phyloP scores from a whole-genome alignment of 2,888 invertebrate species.

The Gymnocheta viridis region DNA sequence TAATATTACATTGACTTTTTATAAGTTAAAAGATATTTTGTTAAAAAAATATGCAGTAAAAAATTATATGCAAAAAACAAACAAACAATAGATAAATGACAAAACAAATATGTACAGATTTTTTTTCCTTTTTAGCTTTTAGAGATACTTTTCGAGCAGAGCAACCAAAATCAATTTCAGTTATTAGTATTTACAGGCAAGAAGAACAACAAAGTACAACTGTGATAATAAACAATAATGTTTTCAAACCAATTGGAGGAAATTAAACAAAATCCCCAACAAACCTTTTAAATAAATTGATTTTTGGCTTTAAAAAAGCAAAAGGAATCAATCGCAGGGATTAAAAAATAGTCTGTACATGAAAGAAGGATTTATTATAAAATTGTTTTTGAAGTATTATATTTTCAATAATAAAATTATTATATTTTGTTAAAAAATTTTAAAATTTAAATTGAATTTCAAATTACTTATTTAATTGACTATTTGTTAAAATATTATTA shows the following conservation, averaged over 20 bases:
- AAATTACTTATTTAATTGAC: not conserved
- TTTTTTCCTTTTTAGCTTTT: slow-evolving; percentile 38
- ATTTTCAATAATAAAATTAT: not conserved
- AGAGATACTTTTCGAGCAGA: slow-evolving; percentile 10
- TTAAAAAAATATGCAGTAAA: slow-evolving; percentile 5
- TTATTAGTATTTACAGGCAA: slow-evolving; percentile 61
- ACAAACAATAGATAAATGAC: slow-evolving; percentile 62
- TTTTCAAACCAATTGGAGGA: slow-evolving; percentile 26
- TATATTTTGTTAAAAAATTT: not conserved
- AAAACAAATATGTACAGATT: slow-evolving; percentile 23
- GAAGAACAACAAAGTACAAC: not conserved
- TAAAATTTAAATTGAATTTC: too few relatives aligned
- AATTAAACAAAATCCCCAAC: slow-evolving; percentile 6
- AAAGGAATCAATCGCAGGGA: not conserved
- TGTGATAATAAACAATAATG: slow-evolving; percentile 51
- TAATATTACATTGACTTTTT: slow-evolving; percentile 58
- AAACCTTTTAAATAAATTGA: slow-evolving; percentile 68
- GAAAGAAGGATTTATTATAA: not conserved
- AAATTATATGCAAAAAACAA: slow-evolving; percentile 8
- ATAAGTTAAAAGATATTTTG: slow-evolving; percentile 43
- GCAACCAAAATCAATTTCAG: slow-evolving; percentile 64
- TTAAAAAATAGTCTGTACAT: not conserved
- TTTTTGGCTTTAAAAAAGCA: not conserved
- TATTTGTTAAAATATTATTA: not conserved
- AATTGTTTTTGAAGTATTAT: not conserved